These are phyloP conservation scores for Lasioglossum figueresi DNA, from an alignment of 2,888 invertebrate genomes.

Conservation along the genomic window DNA sequence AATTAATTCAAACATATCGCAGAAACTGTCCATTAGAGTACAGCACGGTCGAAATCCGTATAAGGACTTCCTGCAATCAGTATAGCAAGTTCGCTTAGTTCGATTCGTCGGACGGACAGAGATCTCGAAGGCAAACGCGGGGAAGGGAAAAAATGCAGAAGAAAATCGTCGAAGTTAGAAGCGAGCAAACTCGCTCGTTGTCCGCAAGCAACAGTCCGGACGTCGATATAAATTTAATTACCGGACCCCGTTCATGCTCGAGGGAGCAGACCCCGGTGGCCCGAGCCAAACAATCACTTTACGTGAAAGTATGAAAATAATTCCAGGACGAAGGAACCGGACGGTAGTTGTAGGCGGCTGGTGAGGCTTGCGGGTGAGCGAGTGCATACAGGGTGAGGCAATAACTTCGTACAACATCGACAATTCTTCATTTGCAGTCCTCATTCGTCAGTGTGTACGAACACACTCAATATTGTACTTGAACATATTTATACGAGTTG, in stretches of 20 bases:
- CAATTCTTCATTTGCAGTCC: background rate
- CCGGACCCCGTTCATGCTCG: slow-evolving; percentile 80
- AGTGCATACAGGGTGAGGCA: slow-evolving; percentile 5
- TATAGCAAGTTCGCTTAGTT: background rate
- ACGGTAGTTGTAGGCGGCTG: slow-evolving; percentile 57
- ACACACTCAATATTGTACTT: background rate
- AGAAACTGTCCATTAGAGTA: background rate
- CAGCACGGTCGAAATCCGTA: background rate
- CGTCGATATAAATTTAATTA: slow-evolving; percentile 82
- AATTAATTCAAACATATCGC: slow-evolving; percentile 6
- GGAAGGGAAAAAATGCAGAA: background rate
- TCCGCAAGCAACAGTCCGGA: slow-evolving; percentile 54
- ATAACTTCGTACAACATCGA: background rate
- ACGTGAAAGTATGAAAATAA: slow-evolving; percentile 83
- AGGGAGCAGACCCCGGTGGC: slow-evolving; percentile 79
- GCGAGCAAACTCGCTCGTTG: background rate
- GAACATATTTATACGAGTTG: background rate
- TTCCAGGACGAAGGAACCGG: slow-evolving; percentile 75
- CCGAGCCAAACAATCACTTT: slow-evolving; percentile 82
- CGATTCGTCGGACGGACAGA: slow-evolving; percentile 2
- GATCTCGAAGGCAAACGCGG: background rate
- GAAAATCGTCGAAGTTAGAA: slow-evolving; percentile 22
- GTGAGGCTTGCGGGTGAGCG: slow-evolving; percentile 26
- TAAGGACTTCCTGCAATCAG: background rate
- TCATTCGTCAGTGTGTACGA: background rate